phyloP scores from a whole-genome alignment of 2,888 invertebrate species.

The Patella caerulea region DNA sequence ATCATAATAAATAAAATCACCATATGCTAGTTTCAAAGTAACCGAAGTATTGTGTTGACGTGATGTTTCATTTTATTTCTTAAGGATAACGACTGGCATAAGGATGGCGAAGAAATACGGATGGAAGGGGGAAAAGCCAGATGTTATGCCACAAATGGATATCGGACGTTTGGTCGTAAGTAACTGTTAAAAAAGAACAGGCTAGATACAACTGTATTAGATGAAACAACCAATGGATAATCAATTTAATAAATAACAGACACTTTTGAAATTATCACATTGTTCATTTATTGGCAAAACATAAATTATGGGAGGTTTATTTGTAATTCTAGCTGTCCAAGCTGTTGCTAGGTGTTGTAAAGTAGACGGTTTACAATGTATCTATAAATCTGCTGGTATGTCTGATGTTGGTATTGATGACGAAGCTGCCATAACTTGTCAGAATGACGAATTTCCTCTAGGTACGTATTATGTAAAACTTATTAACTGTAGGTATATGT shows the following conservation, averaged over 20 bases:
- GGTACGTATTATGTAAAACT: constrained; percentile 15
- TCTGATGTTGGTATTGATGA: constrained; percentile 27
- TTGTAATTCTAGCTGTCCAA: constrained; percentile 14
- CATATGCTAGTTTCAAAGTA: too few relatives aligned
- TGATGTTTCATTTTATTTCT: background rate
- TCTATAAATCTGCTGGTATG: constrained; percentile 27
- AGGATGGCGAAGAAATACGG: constrained; percentile 10
- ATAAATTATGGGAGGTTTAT: too few relatives aligned
- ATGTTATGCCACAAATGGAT: constrained; percentile 13
- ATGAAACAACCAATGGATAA: too few relatives aligned
- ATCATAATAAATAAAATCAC: too few relatives aligned
- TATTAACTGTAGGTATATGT: too few relatives aligned
- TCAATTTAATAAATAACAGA: too few relatives aligned
- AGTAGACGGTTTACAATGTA: constrained; percentile 22
- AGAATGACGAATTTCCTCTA: constrained; percentile 9
- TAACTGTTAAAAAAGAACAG: background rate
- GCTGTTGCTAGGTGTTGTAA: constrained; percentile 30
- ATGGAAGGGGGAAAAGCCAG: background rate
- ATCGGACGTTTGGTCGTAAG: constrained; percentile 13
- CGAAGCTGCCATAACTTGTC: constrained; percentile 20
- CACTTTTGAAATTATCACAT: too few relatives aligned
- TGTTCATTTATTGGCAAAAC: too few relatives aligned
- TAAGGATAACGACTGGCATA: constrained; percentile 4
- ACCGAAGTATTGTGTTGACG: too few relatives aligned
- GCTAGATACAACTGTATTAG: too few relatives aligned